Evolutionary conservation across 2,797 vertebrate genomes (phyloP), one percentile per base, ranked within the genome.

Genomic region (Diplodus sargus): DNA sequence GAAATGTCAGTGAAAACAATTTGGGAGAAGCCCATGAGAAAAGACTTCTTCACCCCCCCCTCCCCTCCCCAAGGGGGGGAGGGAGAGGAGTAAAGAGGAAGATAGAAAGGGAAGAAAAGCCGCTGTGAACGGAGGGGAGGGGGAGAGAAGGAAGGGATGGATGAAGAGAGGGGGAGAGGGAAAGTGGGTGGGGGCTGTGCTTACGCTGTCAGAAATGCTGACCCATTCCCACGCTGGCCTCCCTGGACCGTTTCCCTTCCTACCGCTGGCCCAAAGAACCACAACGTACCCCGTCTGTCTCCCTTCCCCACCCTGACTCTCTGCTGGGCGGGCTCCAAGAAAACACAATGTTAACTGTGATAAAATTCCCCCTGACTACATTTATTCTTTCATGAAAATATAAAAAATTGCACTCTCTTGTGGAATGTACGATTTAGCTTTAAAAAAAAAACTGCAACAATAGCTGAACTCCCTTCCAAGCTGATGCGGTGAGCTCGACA

Each of bases 211-310:
- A 92, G 82, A 94, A 94, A 94, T 85, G 81, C 91, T 92, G 92
- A 92, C 90, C 91, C 90, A 93, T 95, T 96, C 95, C 95, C 95
- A 96, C 95, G 94, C 93, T 92, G 90, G 76, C 75, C 89, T 91
- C 85, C 67, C 87, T 87, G 85, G 87, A 80, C 87, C 70, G 60
- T 82, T 91, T 90, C 92, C 79, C 86, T 82, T 89, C 79, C 80
- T 90, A 69, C 58, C 59, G 65, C 71, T 53, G 76, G 81, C 85
- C 83, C 86, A 72, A 53, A 89, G 82, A 89, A 86, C 88, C 71
- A 73, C 85, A 87, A 49, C 81, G 23, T 62, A 78, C 79, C 85
- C 66, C 17, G 70, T 86, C 84, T 85, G 72, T 73, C 86, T 54
- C 83, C n/a, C 70, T 52, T 61, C 61, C 85, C 81, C 87, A 25